Conservation (phyloP, 64 coral and sea anemone species). For the Porites australiensis region DNA sequence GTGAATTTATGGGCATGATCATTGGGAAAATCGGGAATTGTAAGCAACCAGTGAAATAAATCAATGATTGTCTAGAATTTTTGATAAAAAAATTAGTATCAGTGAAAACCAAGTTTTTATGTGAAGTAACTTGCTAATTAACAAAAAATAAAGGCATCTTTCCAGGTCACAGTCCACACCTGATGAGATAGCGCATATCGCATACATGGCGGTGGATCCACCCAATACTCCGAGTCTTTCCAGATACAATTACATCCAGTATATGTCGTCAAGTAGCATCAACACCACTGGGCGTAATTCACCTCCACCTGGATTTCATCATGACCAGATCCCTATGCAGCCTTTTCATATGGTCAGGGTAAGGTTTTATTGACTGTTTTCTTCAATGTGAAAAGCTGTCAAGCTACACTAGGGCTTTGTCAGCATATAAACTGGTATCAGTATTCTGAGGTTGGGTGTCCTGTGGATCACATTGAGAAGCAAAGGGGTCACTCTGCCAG, state of each 20-base stretch:
- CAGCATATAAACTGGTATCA: no score
- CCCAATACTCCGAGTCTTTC: slow-evolving; percentile 93
- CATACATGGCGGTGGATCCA: slow-evolving; percentile 89
- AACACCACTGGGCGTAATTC: slow-evolving; percentile 84
- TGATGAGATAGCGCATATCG: slow-evolving; percentile 89
- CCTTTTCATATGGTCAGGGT: slow-evolving; percentile 84
- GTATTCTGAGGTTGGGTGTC: no score
- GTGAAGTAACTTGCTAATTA: background rate
- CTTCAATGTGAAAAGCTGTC: no score
- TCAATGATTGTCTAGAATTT: background rate
- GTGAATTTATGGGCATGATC: no score
- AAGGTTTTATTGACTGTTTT: background rate
- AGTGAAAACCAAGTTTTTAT: no score
- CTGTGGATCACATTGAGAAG: no score
- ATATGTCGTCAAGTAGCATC: slow-evolving; percentile 91
- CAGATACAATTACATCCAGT: slow-evolving; percentile 79
- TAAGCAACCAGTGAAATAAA: no score
- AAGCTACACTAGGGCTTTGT: no score
- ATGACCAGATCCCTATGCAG: slow-evolving; percentile 79
- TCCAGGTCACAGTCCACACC: slow-evolving; percentile 93
- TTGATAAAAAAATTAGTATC: background rate
- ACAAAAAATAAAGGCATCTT: slow-evolving; percentile 12
- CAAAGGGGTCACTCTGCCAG: no score
- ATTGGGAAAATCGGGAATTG: no score
- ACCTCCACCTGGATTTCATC: slow-evolving; percentile 95